Base-by-base conservation (phyloP, 2,797 vertebrate species). In the Urocyon cinereoargenteus region DNA sequence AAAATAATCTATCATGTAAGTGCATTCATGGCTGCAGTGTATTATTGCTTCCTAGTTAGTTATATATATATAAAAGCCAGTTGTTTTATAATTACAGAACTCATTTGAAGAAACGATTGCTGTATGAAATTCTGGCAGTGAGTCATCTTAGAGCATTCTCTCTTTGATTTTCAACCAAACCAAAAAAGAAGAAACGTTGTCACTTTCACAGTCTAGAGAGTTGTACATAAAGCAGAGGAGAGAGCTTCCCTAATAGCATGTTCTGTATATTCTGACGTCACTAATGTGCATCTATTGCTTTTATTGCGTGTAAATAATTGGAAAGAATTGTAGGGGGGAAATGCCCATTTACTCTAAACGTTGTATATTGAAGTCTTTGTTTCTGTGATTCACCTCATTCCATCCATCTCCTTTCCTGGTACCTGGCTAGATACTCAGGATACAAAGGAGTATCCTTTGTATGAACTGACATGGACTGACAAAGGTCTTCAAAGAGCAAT, bases 61-160 rank as follows among this genome's bases (percentile, higher is more conserved):
- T 45, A 45, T 45, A 45, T 45, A 45, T 45, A 45, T 45, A 45
- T 45, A 45, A 68, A 88, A 83, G 49, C 36, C 72, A 85, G 28
- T 92, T 83, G 45, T 64, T 78, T 91, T 96, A 90, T 95, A 36
- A 83, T 86, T 86, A 85, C 14, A 97, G 82, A 87, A 21, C 59
- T 94, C 86, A 82, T 28, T 28, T 57, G 86, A 91, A 96, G 81
- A 82, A 83, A 93, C 28, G 34, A 68, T 62, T 84, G 31, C 77
- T 55, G 1, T 68, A 19, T 77, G 87, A 97, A 92, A 49, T 96
- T 11, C 61, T 77, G 1, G 83, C 61, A 62, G 18, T 85, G 62
- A 93, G 61, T 93, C 75, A 90, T 68, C 91, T 75, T 21, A 85
- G 62, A 57, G 49, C 70, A 59, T 96, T 88, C 84, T 93, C 31